Base-by-base conservation (phyloP, 2,113 vertebrate genomes). In the Pipa parva region DNA sequence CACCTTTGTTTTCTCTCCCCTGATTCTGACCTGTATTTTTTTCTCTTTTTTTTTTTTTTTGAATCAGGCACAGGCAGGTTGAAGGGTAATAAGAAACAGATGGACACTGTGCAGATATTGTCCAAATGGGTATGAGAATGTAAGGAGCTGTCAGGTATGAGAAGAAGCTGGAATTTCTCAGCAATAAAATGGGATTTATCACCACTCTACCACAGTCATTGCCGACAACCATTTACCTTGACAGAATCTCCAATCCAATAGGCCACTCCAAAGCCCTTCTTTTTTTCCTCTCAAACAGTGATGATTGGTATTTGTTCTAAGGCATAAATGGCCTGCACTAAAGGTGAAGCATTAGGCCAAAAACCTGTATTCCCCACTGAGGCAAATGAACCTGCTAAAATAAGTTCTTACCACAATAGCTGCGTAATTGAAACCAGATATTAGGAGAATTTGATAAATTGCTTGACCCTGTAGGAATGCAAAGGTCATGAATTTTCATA, bases 181-280 rank as follows among this genome's bases (percentile, higher is more conserved):
- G 92, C 90, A 94, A 97, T 99, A 99, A 99, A 97, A 86, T 83
- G 86, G 91, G 93, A 97, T 98, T 97, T 97, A 99, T 97, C 91
- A 85, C 94, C 91, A 90, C 91, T 97, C 93, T 90, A 90, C 90
- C 90, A 90, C 88, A 90, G 93, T 89, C 91, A 88, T 87, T 88
- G 90, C 85, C 78, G 85, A 88, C 85, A 87, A 87, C 81, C 82
- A 84, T 88, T 87, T 88, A 87, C 87, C 86, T 88, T 87, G 87
- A 88, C 88, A 87, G 85, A 85, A 90, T 85, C 82, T 81, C 85
- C 83, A 82, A 88, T 88, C 83, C 89, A 84, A 85, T 71, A 86
- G 86, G 78, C 82, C 79, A 74, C 20, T 75, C 81, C 61, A n/a
- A 84, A 83, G 83, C 85, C 84, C 85, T 84, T 84, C 81, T 78